Evolutionary conservation across 1,140 invertebrate genomes (phyloP).

Genomic region (Gryllus bimaculatus): DNA sequence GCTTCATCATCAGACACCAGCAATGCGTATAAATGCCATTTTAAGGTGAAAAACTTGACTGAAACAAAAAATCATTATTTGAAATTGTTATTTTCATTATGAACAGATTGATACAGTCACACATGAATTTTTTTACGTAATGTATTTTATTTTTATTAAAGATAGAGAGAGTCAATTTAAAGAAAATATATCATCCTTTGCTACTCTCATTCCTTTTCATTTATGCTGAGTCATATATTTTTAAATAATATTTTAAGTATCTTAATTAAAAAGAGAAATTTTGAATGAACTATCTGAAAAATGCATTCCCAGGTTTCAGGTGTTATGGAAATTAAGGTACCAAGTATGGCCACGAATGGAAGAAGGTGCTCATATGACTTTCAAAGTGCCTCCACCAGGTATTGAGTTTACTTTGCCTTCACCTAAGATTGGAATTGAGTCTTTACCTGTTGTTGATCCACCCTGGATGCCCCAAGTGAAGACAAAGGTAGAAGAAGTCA

Average conservation of each 20-base stretch:
- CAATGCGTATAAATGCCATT: constrained; percentile 66
- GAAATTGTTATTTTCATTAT: background rate
- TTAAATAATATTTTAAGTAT: too few relatives aligned
- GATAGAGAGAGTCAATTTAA: too few relatives aligned
- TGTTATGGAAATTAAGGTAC: constrained; percentile 93
- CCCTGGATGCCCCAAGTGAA: constrained; percentile 98
- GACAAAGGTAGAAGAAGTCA: constrained; percentile 97
- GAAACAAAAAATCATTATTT: background rate
- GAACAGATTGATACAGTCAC: background rate
- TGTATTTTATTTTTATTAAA: too few relatives aligned
- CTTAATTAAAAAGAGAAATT: too few relatives aligned
- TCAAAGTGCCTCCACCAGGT: constrained; percentile 95
- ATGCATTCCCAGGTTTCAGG: constrained; percentile 60
- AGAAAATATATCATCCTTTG: background rate
- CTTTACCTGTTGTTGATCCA: constrained; percentile 89
- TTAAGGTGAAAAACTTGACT: constrained; percentile 47
- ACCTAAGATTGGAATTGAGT: constrained; percentile 94
- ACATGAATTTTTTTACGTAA: background rate
- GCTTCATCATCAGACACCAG: constrained; percentile 70
- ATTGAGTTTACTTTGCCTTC: constrained; percentile 98
- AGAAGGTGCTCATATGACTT: constrained; percentile 85
- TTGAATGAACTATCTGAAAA: too few relatives aligned
- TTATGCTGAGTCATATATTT: too few relatives aligned
- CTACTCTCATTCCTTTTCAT: too few relatives aligned
- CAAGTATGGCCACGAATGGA: constrained; percentile 99